Conservation (phyloP, 2,797 vertebrate genomes). For the Chanos chanos region DNA sequence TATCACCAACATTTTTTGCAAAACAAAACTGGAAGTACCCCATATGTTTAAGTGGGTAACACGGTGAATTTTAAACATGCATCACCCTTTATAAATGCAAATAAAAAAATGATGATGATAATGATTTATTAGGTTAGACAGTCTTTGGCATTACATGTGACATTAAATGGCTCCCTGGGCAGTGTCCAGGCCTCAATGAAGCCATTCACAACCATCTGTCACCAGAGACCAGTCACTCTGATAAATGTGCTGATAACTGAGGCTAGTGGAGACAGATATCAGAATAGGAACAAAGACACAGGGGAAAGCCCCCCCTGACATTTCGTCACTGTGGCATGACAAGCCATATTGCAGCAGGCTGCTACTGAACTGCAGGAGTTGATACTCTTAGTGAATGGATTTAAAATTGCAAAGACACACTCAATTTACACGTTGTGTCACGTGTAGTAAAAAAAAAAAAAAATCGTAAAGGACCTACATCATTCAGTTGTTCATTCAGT, state of each 20-base stretch:
- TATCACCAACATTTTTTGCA: no score
- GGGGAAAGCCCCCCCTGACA: conserved; percentile 27
- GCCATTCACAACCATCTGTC: conserved; percentile 40
- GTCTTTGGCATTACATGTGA: conserved; percentile 27
- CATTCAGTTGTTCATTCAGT: neutral
- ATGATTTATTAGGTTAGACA: conserved; percentile 14
- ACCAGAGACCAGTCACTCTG: conserved; percentile 30
- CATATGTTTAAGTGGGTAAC: conserved; percentile 18
- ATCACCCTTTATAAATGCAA: conserved; percentile 26
- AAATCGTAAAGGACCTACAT: neutral
- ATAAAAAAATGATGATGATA: conserved; percentile 7
- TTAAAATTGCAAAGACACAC: no score
- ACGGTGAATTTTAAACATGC: conserved; percentile 15
- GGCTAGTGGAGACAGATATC: conserved; percentile 11
- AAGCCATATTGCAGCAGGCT: conserved; percentile 19
- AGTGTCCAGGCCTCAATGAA: conserved; percentile 32
- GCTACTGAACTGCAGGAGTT: conserved; percentile 1
- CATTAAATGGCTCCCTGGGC: conserved; percentile 38
- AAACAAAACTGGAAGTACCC: no score
- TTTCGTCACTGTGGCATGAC: conserved; percentile 13
- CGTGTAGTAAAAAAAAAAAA: no score
- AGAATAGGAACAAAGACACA: conserved; percentile 31
- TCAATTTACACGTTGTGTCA: no score
- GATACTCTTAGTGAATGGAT: no score
- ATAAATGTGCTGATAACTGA: conserved; percentile 45